Percentiles rank a stretch among this genome's conserved stretches.
Conservation (phyloP, 2,888 invertebrate species). For the Ischnura elegans region DNA sequence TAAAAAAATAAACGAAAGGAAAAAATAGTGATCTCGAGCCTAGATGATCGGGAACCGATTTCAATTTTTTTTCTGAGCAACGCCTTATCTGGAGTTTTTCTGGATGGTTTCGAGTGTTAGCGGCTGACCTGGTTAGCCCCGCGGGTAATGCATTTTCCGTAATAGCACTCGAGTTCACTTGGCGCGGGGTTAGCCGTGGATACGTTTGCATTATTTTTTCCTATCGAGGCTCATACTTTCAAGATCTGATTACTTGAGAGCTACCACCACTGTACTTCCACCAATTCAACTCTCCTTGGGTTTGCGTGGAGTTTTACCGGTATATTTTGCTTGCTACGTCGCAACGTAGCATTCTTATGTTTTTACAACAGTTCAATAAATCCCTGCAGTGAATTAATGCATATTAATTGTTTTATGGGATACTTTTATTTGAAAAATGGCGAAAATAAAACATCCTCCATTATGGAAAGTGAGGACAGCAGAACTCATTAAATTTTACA, state of each 20-base stretch:
- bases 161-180: not conserved
- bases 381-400: too few relatives aligned
- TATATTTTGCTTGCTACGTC: too few relatives aligned
- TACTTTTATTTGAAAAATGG: too few relatives aligned
- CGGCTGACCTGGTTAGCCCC: conserved; percentile 14
- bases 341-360: too few relatives aligned
- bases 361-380: too few relatives aligned
- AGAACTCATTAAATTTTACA: too few relatives aligned
- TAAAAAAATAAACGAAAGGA: not conserved
- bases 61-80: not conserved
- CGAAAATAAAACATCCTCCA: too few relatives aligned
- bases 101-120: not conserved
- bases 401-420: too few relatives aligned
- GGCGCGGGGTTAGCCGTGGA: not conserved
- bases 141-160: not conserved
- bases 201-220: not conserved
- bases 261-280: too few relatives aligned
- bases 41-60: not conserved
- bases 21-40: not conserved
- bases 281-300: too few relatives aligned
- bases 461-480: too few relatives aligned
- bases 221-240: not conserved
- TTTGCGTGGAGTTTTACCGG: too few relatives aligned
- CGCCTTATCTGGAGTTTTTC: not conserved
- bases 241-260: not conserved